A percentile compares a stretch with the other conserved stretches of the same genome.
phyloP scores from a whole-genome alignment of 2,888 invertebrate genomes.

The Campaea margaritaria region DNA sequence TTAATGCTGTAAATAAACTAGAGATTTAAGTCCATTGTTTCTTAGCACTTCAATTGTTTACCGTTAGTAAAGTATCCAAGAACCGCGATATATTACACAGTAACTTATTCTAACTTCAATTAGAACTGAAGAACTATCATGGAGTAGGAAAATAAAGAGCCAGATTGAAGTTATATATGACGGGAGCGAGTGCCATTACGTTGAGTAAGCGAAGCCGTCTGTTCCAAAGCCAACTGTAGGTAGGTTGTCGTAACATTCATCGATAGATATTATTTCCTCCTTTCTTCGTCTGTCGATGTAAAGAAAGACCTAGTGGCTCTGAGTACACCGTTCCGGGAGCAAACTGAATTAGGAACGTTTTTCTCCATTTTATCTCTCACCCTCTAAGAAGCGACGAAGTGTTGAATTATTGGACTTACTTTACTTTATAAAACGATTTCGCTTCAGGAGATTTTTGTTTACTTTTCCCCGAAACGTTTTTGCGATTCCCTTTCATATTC shows the following conservation, averaged over 20 bases:
- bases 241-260: conserved; percentile 53
- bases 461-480: conserved; percentile 68
- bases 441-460: conserved; percentile 71
- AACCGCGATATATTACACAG: conserved; percentile 42
- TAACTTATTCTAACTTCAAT: conserved; percentile 36
- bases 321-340: conserved; percentile 66
- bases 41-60: conserved; percentile 53
- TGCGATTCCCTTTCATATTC: conserved; percentile 58
- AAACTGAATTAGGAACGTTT: conserved; percentile 82
- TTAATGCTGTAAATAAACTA: conserved; percentile 58
- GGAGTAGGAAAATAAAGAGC: conserved; percentile 43
- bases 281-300: conserved; percentile 52
- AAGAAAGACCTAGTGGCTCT: conserved; percentile 62
- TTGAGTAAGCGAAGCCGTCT: conserved; percentile 58
- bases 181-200: conserved; percentile 48
- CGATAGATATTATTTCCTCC: conserved; percentile 71
- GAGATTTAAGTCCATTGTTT: conserved; percentile 54
- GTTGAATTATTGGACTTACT: conserved; percentile 82
- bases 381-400: conserved; percentile 74
- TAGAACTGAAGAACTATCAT: conserved; percentile 43
- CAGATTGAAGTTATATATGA: conserved; percentile 42
- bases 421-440: conserved; percentile 80
- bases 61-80: conserved; percentile 34
- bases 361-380: conserved; percentile 78
- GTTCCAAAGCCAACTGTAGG: conserved; percentile 56